A percentile compares a stretch with the other conserved stretches of the same genome.
Conservation (phyloP, 2,797 vertebrate species). For the Brotula barbata region DNA sequence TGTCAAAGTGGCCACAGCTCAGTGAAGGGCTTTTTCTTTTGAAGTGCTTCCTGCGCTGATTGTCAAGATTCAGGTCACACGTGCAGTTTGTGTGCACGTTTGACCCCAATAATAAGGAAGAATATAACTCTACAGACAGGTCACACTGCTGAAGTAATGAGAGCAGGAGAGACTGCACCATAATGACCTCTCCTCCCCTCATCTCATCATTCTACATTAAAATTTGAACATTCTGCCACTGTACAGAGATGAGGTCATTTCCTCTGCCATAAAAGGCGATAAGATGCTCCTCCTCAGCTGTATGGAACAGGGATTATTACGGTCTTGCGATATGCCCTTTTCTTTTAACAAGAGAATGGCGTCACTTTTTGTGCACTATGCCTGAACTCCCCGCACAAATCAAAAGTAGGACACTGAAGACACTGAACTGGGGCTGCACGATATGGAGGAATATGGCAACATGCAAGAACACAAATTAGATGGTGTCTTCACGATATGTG, state of each 20-base stretch:
- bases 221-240: background rate
- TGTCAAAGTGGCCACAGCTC: no score
- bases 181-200: background rate
- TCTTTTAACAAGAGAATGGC: background rate
- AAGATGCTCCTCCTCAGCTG: background rate
- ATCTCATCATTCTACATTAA: background rate
- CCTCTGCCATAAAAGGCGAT: background rate
- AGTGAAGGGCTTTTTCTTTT: no score
- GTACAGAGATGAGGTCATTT: background rate
- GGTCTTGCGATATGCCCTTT: background rate
- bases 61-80: no score
- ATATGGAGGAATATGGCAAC: no score
- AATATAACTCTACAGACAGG: no score
- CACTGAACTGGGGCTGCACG: no score
- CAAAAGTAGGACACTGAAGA: background rate
- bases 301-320: background rate
- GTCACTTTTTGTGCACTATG: background rate
- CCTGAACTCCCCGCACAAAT: background rate
- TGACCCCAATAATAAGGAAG: no score
- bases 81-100: no score
- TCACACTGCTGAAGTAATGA: background rate
- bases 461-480: no score
- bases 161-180: no score
- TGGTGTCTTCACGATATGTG: no score
- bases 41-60: no score